Conservation (phyloP, 1,140 invertebrate species). For the Panagrolaimus sp. region DNA sequence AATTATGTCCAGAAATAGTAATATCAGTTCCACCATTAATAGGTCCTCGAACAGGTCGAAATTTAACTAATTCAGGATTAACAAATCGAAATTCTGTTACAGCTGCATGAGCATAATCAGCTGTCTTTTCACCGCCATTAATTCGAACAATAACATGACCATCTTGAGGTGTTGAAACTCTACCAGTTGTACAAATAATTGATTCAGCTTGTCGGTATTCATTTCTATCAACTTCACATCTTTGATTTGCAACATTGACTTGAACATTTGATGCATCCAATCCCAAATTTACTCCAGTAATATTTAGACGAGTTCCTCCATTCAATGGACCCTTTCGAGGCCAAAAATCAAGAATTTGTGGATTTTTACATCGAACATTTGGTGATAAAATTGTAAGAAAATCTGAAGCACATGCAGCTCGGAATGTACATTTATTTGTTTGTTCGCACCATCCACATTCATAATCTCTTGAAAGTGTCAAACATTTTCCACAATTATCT, state of each 20-base stretch:
- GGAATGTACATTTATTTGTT: constrained; percentile 31
- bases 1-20: constrained; percentile 78
- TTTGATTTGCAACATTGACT: constrained; percentile 80
- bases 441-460: constrained; percentile 55
- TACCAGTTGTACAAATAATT: constrained; percentile 54
- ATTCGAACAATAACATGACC: constrained; percentile 16
- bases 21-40: constrained; percentile 85
- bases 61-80: constrained; percentile 51
- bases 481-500: constrained; percentile 48
- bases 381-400: constrained; percentile 3
- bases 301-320: constrained; percentile 88
- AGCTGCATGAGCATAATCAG: constrained; percentile 45
- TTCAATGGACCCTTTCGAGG: constrained; percentile 87
- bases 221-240: constrained; percentile 73
- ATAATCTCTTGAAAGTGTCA: constrained; percentile 46
- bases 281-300: constrained; percentile 90
- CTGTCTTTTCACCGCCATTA: constrained; percentile 33
- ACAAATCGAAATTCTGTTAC: constrained; percentile 47
- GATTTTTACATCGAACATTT: constrained; percentile 47
- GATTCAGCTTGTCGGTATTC: constrained; percentile 45
- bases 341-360: constrained; percentile 66
- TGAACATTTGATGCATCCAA: constrained; percentile 80
- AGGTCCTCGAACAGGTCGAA: constrained; percentile 79
- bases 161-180: constrained; percentile 63
- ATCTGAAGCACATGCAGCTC: constrained; percentile 23